Conservation (phyloP, 2,888 invertebrate genomes). For the Lepidochrysops patricia region DNA sequence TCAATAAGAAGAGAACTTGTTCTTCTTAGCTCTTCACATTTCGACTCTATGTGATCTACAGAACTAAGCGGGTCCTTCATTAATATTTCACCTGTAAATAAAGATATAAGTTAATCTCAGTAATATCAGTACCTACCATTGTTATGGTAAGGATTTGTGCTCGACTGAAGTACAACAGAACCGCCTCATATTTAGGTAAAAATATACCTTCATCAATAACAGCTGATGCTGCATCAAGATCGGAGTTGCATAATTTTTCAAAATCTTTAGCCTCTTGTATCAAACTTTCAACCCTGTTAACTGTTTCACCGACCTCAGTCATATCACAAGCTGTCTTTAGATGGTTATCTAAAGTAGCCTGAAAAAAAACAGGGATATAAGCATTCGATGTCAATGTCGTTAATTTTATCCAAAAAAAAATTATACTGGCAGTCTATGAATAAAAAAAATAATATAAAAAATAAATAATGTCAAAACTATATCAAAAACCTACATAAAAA, state of each 20-base stretch:
- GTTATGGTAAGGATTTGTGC: too few species aligned
- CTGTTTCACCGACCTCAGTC: conserved; percentile 93
- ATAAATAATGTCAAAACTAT: background rate
- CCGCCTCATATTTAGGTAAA: too few species aligned
- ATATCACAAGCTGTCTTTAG: conserved; percentile 86
- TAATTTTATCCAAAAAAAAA: background rate
- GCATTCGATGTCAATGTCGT: background rate
- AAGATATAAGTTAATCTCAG: background rate
- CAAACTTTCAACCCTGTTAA: conserved; percentile 84
- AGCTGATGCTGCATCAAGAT: conserved; percentile 87
- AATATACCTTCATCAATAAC: conserved; percentile 79
- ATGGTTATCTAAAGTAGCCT: conserved; percentile 85
- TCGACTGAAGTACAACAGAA: too few species aligned
- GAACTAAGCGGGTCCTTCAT: conserved; percentile 89
- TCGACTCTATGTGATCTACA: conserved; percentile 93
- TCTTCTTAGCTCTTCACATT: conserved; percentile 93
- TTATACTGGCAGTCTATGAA: background rate
- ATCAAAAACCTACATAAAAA: background rate
- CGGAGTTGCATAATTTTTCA: conserved; percentile 85
- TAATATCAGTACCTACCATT: too few species aligned
- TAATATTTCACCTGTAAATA: conserved; percentile 81
- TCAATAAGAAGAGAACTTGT: conserved; percentile 88
- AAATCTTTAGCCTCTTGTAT: conserved; percentile 85
- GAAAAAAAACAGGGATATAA: conserved; percentile 30
- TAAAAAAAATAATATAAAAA: background rate